Percentiles rank a stretch among this genome's conserved stretches.
Conservation (phyloP, 2,797 vertebrate genomes). For the Zalophus californianus region DNA sequence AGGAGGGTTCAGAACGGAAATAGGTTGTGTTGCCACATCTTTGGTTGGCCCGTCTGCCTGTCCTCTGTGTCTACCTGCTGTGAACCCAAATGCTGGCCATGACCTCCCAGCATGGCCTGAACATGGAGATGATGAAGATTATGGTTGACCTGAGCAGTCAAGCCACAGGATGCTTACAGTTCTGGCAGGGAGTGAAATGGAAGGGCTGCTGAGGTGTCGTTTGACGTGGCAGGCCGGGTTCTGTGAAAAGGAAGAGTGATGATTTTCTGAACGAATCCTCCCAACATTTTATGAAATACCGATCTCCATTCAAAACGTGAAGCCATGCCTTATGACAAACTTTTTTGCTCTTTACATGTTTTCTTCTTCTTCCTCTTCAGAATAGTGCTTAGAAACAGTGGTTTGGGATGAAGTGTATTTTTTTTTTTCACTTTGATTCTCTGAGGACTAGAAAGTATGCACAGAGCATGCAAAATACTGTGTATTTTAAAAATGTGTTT, state of each 20-base stretch:
- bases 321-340: not conserved
- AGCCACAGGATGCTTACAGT: not conserved
- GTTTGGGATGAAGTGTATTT: slow-evolving; percentile 32
- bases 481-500: slow-evolving; percentile 29
- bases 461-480: not conserved
- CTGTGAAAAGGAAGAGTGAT: slow-evolving; percentile 39
- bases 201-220: slow-evolving; percentile 20
- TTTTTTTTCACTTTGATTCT: slow-evolving; percentile 64
- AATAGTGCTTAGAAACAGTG: slow-evolving; percentile 6
- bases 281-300: slow-evolving; percentile 46
- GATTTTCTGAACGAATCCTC: slow-evolving; percentile 50
- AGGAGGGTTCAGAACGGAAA: slow-evolving; percentile 32
- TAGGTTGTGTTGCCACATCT: slow-evolving; percentile 6
- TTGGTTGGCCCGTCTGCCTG: slow-evolving; percentile 17
- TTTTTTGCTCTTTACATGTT: not conserved
- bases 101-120: not conserved
- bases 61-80: slow-evolving; percentile 10
- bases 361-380: not conserved
- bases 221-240: not conserved
- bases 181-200: slow-evolving; percentile 60
- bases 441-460: not conserved
- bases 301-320: slow-evolving; percentile 41
- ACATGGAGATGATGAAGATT: not conserved
- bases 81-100: slow-evolving; percentile 7
- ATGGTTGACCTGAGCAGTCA: slow-evolving; percentile 48